Percentiles rank a stretch among this genome's conserved stretches.
These are phyloP conservation scores for Mirza zaza DNA, from an alignment of 2,113 vertebrate genomes.

Conservation along the genomic window DNA sequence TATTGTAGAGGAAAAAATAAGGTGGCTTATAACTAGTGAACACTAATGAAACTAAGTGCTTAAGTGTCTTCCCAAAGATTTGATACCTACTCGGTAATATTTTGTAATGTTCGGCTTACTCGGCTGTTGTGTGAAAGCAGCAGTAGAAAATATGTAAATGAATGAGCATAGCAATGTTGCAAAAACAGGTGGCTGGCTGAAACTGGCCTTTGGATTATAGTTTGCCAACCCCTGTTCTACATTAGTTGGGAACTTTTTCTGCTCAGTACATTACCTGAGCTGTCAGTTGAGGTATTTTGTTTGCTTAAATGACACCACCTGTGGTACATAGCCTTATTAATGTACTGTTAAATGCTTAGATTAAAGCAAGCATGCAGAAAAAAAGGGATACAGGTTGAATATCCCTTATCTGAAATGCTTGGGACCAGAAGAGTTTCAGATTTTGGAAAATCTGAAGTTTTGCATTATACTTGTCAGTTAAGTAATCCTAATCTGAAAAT, in stretches of 20 bases:
- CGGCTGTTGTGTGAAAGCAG: background rate
- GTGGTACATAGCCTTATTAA: background rate
- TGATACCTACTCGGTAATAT: background rate
- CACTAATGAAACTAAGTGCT: slow-evolving; percentile 13
- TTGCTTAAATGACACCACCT: background rate
- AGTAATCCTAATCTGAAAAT: background rate
- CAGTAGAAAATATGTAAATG: background rate
- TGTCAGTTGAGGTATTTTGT: background rate
- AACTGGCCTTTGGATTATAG: background rate
- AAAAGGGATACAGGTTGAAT: background rate
- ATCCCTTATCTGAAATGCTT: background rate
- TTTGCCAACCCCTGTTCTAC: background rate
- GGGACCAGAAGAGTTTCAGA: background rate
- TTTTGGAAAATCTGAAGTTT: background rate
- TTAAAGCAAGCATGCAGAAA: background rate
- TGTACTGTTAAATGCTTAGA: background rate
- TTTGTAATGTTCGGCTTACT: background rate
- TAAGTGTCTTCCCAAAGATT: slow-evolving; percentile 5
- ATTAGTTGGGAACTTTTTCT: background rate
- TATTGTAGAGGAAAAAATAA: background rate
- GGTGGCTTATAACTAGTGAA: background rate
- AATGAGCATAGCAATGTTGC: background rate
- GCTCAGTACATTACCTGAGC: background rate
- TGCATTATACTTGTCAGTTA: background rate
- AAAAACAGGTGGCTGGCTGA: background rate